A percentile compares a stretch with the other conserved stretches of the same genome.
Evolutionary conservation across 2,113 vertebrate species (phyloP).

Genomic region (Datnioides undecimradiatus): DNA sequence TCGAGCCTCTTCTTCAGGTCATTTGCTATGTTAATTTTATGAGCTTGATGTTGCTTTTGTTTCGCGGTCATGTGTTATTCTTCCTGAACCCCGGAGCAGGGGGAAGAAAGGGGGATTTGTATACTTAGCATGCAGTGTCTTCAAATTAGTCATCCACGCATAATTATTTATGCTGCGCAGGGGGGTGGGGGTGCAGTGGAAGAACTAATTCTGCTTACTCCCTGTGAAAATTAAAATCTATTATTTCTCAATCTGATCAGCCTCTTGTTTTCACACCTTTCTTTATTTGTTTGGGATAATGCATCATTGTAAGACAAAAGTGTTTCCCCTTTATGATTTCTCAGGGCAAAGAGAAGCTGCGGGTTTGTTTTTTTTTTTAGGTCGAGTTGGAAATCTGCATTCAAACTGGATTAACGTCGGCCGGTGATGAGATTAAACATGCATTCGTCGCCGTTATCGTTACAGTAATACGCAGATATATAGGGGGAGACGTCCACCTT

Average conservation of each 20-base stretch:
- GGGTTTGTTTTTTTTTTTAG: slow-evolving; percentile 41
- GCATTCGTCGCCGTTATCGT: slow-evolving; percentile 15
- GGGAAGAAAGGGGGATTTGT: slow-evolving; percentile 92
- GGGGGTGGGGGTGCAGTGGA: slow-evolving; percentile 86
- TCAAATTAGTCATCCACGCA: slow-evolving; percentile 93
- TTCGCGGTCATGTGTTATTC: slow-evolving; percentile 92
- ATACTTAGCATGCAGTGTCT: slow-evolving; percentile 93
- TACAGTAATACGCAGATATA: slow-evolving; percentile 14
- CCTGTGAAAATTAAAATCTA: slow-evolving; percentile 91
- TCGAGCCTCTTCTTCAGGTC: slow-evolving; percentile 91
- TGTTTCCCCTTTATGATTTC: slow-evolving; percentile 61
- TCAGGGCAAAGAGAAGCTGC: slow-evolving; percentile 60
- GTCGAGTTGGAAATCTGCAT: slow-evolving; percentile 49
- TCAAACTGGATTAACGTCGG: slow-evolving; percentile 46
- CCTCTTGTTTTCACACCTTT: slow-evolving; percentile 87
- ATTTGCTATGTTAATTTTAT: slow-evolving; percentile 99
- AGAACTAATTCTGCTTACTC: slow-evolving; percentile 93
- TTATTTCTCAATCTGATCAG: slow-evolving; percentile 81
- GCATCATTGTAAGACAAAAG: slow-evolving; percentile 73
- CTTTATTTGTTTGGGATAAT: slow-evolving; percentile 76
- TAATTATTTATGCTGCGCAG: slow-evolving; percentile 95
- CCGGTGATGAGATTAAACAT: slow-evolving; percentile 48
- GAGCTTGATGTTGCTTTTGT: slow-evolving; percentile 95
- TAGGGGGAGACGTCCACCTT: background rate
- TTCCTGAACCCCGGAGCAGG: slow-evolving; percentile 87